Percentiles rank a stretch among this genome's conserved stretches.
Evolutionary conservation across 2,113 vertebrate genomes (phyloP).

Genomic region (Python bivittatus): DNA sequence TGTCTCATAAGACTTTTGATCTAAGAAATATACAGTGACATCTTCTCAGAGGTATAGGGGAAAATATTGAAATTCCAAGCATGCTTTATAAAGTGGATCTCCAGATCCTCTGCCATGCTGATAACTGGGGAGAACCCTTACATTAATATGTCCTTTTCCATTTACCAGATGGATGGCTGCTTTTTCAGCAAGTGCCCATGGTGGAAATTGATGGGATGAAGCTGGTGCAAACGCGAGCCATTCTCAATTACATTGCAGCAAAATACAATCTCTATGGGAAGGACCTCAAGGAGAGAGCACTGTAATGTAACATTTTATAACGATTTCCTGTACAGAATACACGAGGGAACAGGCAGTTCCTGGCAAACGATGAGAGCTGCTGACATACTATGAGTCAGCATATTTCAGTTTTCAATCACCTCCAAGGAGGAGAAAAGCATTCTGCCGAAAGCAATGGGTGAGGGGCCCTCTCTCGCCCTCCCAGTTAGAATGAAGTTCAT

Average conservation of each 20-base stretch:
- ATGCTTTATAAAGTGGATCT: not conserved
- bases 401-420: not conserved
- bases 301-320: conserved; percentile 63
- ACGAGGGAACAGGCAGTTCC: not conserved
- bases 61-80: not conserved
- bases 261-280: conserved; percentile 78
- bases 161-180: conserved; percentile 66
- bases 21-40: not conserved
- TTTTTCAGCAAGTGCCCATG: conserved; percentile 77
- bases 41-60: not conserved
- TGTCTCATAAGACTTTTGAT: not conserved
- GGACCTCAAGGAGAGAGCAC: conserved; percentile 77
- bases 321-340: not conserved
- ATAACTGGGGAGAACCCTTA: not conserved
- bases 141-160: not conserved
- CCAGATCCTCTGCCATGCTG: not conserved
- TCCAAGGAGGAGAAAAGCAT: not conserved
- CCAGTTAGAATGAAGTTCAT: not conserved
- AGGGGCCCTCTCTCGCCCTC: not conserved
- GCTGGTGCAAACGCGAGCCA: conserved; percentile 80
- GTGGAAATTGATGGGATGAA: conserved; percentile 83
- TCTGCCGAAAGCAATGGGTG: not conserved
- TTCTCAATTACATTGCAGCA: conserved; percentile 76
- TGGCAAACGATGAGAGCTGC: not conserved
- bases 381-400: not conserved